Conservation (phyloP, 2,797 vertebrate species). For the Tenualosa ilisha region DNA sequence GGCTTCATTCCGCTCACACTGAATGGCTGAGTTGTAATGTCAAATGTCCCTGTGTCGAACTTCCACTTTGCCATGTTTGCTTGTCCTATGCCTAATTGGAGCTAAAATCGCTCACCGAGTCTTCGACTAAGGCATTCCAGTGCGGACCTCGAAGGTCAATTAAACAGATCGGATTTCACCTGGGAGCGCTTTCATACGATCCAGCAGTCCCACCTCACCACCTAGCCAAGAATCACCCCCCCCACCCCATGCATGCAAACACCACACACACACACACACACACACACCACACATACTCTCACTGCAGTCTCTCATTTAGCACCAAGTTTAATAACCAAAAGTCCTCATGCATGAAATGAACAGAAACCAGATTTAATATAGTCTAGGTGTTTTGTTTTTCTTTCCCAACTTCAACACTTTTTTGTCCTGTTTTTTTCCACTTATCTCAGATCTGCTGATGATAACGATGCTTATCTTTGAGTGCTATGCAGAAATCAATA, state of each 20-base stretch:
- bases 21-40: not conserved
- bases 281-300: not conserved
- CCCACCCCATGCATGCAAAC: not conserved
- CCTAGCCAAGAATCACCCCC: not conserved
- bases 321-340: not conserved
- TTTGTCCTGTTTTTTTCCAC: not conserved
- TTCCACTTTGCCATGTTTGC: constrained; percentile 11
- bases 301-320: not conserved
- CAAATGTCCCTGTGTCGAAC: not conserved
- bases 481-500: not conserved
- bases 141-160: not conserved
- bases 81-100: not conserved
- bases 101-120: not conserved
- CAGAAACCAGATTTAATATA: not conserved
- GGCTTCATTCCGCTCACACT: constrained; percentile 6
- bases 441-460: not conserved
- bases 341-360: not conserved
- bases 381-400: not conserved
- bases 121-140: not conserved
- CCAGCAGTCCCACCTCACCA: not conserved
- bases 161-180: constrained; percentile 20
- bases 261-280: constrained; percentile 3
- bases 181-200: not conserved
- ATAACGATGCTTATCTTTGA: constrained; percentile 15
- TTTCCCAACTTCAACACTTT: not conserved